These are phyloP conservation scores for Babylonia areolata DNA, from an alignment of 1,140 invertebrate species.

Conservation along the genomic window DNA sequence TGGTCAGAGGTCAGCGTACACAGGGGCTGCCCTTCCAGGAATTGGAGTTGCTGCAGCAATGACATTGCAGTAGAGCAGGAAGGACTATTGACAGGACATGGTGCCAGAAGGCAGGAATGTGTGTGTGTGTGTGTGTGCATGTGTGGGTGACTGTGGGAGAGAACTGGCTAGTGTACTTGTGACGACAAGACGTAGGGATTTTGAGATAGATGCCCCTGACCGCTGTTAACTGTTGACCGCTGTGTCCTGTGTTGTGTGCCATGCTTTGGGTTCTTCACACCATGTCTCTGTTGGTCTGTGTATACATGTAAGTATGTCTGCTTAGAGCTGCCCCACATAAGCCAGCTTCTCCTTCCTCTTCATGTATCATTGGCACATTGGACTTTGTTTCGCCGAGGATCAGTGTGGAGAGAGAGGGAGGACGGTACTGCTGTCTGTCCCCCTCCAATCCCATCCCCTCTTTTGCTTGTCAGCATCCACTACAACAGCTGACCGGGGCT, in stretches of 20 bases:
- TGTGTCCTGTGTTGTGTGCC: slow-evolving; percentile 1
- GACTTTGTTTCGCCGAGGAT: background rate
- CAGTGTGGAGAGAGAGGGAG: background rate
- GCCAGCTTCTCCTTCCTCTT: background rate
- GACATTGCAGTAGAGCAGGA: background rate
- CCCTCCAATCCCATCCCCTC: background rate
- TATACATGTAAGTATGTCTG: background rate
- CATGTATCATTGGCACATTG: slow-evolving; percentile 11
- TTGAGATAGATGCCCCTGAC: background rate
- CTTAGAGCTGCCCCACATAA: background rate
- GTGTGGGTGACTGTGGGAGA: background rate
- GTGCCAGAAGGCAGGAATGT: background rate
- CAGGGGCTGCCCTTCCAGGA: background rate
- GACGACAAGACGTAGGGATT: background rate
- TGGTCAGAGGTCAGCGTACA: background rate
- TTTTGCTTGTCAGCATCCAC: background rate
- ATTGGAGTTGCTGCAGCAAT: background rate
- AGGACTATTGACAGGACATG: background rate
- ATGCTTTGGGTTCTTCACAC: background rate
- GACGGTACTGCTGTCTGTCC: background rate
- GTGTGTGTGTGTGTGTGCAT: background rate
- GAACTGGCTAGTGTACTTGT: background rate
- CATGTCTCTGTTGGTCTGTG: background rate
- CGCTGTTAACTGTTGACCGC: background rate
- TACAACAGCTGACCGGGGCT: background rate